phyloP scores from a whole-genome alignment of 2,113 vertebrate species.

The Danio rerio region GRCz12tu NC_133180.1:18924001-18924500 shows the following conservation, averaged over 20 bases:
- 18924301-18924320: constrained; percentile 9
- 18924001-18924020: no score
- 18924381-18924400: background rate
- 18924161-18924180: constrained; percentile 20
- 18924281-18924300: background rate
- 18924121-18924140: background rate
- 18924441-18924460: constrained; percentile 24
- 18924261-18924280: background rate
- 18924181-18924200: background rate
- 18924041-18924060: no score
- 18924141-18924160: constrained; percentile 33
- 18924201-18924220: background rate
- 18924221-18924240: background rate
- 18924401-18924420: background rate
- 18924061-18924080: background rate
- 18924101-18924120: background rate
- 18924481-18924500: constrained; percentile 43
- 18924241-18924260: background rate
- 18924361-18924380: background rate
- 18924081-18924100: background rate
- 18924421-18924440: background rate
- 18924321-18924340: constrained; percentile 5
- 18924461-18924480: constrained; percentile 33
- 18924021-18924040: no score
- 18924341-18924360: background rate